Percentiles rank a stretch among this genome's conserved stretches.
phyloP scores from a whole-genome alignment of 2,888 invertebrate species.

The Cephus spinipes region DNA sequence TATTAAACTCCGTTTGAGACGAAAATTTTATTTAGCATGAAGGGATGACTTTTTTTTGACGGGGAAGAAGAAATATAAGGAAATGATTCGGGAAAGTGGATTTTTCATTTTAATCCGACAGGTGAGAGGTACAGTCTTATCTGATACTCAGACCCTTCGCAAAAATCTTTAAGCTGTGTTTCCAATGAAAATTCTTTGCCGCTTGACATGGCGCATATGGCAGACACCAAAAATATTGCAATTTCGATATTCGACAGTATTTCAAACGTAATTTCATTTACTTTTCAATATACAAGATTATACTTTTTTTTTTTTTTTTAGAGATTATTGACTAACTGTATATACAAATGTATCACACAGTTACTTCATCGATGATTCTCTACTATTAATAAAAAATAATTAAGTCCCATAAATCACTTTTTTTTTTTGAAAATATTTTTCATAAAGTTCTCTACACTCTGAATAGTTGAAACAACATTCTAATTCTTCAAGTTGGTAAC shows the following conservation, averaged over 20 bases:
- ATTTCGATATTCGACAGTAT: not conserved
- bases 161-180: not conserved
- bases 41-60: not conserved
- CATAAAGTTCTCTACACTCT: too few relatives aligned
- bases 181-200: not conserved
- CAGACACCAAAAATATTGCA: not conserved
- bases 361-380: too few relatives aligned
- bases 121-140: not conserved
- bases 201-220: not conserved
- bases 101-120: not conserved
- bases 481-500: too few relatives aligned
- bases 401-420: too few relatives aligned
- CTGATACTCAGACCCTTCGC: not conserved
- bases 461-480: too few relatives aligned
- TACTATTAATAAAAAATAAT: too few relatives aligned
- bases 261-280: not conserved
- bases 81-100: not conserved
- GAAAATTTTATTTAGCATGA: not conserved
- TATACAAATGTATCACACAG: too few relatives aligned
- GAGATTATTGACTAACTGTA: too few relatives aligned
- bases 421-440: too few relatives aligned
- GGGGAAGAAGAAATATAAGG: not conserved
- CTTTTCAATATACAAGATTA: not conserved
- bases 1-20: not conserved
- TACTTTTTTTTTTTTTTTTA: too few relatives aligned